Conservation (phyloP, 92 coral and sea anemone genomes). For the Metridium senile region DNA sequence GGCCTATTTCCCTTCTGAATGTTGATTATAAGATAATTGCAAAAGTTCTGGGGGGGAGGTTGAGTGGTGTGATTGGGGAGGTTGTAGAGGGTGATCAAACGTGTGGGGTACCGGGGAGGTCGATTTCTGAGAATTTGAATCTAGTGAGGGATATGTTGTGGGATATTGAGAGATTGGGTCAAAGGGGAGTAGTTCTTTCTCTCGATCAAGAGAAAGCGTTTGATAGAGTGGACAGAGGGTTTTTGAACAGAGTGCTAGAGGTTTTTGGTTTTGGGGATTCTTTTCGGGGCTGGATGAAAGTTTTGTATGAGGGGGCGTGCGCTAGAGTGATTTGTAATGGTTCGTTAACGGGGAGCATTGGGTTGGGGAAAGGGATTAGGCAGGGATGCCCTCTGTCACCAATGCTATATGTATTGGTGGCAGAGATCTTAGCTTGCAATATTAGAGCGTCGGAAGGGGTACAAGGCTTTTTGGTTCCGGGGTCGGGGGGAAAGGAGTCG, state of each 20-base stretch:
- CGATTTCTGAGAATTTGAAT: background rate
- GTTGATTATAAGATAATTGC: slow-evolving; percentile 57
- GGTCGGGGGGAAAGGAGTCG: background rate
- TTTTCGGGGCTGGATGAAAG: background rate
- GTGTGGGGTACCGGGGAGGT: background rate
- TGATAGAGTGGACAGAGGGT: slow-evolving; percentile 18
- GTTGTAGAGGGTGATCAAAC: background rate
- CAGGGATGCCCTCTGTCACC: slow-evolving; percentile 67
- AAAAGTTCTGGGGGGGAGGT: background rate
- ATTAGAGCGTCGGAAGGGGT: background rate
- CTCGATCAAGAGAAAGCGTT: slow-evolving; percentile 16
- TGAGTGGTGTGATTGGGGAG: background rate
- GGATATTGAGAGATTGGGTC: too few relatives aligned
- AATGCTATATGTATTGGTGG: slow-evolving; percentile 29
- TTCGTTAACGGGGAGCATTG: background rate
- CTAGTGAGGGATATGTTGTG: too few relatives aligned
- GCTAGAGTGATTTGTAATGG: background rate
- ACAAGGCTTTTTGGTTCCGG: background rate
- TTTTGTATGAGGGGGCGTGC: background rate
- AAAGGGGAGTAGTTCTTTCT: too few relatives aligned
- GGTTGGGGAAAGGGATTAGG: slow-evolving; percentile 39
- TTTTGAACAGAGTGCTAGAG: background rate
- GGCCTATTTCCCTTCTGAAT: slow-evolving; percentile 50
- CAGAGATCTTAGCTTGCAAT: slow-evolving; percentile 38
- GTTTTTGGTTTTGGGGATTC: slow-evolving; percentile 7